Evolutionary conservation across 2,797 vertebrate species (phyloP).

Genomic region (Cetoscarus ocellatus): DNA sequence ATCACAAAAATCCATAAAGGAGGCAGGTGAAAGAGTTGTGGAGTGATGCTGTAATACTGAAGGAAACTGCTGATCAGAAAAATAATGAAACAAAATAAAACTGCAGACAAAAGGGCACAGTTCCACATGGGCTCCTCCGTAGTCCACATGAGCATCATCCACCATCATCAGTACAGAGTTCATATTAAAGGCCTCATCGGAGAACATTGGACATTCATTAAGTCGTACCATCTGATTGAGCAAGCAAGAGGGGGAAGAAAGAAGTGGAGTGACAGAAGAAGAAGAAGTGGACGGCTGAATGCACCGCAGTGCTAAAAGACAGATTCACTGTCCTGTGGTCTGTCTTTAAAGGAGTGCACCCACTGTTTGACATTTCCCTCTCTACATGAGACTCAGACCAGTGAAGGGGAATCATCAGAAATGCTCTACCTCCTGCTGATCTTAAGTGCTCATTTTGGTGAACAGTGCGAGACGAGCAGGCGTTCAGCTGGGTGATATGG

Average conservation of each 20-base stretch:
- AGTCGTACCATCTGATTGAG: constrained; percentile 84
- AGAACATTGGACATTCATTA: constrained; percentile 87
- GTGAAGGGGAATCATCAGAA: not conserved
- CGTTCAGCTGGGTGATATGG: constrained; percentile 11
- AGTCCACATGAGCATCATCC: constrained; percentile 52
- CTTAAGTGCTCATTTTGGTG: not conserved
- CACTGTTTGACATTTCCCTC: constrained; percentile 4
- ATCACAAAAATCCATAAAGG: not conserved
- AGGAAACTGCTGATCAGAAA: constrained; percentile 12
- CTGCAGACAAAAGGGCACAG: constrained; percentile 50
- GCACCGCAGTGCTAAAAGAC: constrained; percentile 69
- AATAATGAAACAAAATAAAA: constrained; percentile 5
- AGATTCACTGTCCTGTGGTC: constrained; percentile 25
- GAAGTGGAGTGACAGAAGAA: constrained; percentile 4
- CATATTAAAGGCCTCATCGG: constrained; percentile 82
- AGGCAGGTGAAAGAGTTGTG: constrained; percentile 15
- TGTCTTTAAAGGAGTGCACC: constrained; percentile 11
- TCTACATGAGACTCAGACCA: not conserved
- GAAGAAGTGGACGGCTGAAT: constrained; percentile 49
- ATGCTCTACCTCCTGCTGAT: constrained; percentile 15
- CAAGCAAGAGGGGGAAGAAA: constrained; percentile 33
- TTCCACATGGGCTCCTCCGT: constrained; percentile 42
- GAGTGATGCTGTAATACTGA: constrained; percentile 54
- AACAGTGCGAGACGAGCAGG: not conserved
- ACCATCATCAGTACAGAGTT: constrained; percentile 55